Evolutionary conservation across 2,113 vertebrate genomes (phyloP).

Genomic region (Cygnus atratus): DNA sequence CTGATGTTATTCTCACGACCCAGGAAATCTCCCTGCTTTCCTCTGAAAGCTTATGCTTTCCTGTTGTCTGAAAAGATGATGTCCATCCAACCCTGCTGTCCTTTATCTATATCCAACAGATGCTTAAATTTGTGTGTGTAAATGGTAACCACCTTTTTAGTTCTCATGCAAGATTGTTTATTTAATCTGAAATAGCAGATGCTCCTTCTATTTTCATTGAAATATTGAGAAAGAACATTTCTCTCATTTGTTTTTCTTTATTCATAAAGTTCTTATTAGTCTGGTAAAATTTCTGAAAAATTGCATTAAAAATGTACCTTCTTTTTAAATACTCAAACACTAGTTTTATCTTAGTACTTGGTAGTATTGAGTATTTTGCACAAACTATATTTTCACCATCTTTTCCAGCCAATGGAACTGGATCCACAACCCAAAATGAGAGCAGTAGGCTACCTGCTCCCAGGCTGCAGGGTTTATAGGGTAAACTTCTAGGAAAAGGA

Average conservation of each 20-base stretch:
- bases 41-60: not conserved
- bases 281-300: not conserved
- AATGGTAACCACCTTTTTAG: not conserved
- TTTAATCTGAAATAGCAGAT: not conserved
- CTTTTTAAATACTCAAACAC: not conserved
- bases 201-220: not conserved
- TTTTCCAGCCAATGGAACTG: not conserved
- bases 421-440: accelerated
- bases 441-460: not conserved
- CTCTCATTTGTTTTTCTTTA: too few species aligned
- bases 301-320: not conserved
- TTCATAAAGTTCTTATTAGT: not conserved
- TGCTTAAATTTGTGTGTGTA: not conserved
- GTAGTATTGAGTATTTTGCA: accelerated
- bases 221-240: not conserved
- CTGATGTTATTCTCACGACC: not conserved
- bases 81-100: not conserved
- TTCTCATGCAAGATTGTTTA: not conserved
- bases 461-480: not conserved
- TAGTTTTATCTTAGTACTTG: not conserved
- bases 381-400: not conserved
- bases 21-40: not conserved
- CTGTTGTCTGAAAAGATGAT: not conserved
- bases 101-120: not conserved
- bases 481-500: not conserved